These are phyloP conservation scores for Chloroclystis v-ata DNA, from an alignment of 2,888 invertebrate genomes.

Conservation along the genomic window DNA sequence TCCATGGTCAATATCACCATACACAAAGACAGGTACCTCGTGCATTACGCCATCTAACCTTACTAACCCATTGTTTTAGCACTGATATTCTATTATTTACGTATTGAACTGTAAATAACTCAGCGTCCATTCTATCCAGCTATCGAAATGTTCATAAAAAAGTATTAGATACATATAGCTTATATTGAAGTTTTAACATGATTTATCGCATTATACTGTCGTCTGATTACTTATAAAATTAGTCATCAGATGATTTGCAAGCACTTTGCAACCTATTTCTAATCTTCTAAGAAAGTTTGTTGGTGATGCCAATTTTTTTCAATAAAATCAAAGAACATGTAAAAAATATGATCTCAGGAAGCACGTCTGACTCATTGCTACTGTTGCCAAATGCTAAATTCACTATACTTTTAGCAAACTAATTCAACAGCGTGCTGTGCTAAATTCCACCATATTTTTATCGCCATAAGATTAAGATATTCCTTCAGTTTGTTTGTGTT, in stretches of 20 bases:
- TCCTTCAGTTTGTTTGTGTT: too few species aligned
- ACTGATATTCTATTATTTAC: slow-evolving; percentile 1
- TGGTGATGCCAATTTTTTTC: slow-evolving; percentile 36
- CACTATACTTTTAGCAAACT: neutral
- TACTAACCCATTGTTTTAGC: neutral
- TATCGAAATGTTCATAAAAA: too few species aligned
- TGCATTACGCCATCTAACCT: slow-evolving; percentile 2
- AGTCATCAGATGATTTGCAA: slow-evolving; percentile 13
- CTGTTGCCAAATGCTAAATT: slow-evolving; percentile 49
- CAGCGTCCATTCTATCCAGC: too few species aligned
- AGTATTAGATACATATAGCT: too few species aligned
- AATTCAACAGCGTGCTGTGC: too few species aligned
- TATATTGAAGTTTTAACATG: too few species aligned
- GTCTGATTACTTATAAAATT: too few species aligned
- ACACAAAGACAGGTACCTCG: neutral
- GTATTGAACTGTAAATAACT: neutral
- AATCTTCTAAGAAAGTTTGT: slow-evolving; percentile 3
- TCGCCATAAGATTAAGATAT: neutral
- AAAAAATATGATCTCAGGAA: slow-evolving; percentile 55
- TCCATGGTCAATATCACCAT: slow-evolving; percentile 6
- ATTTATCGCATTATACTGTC: too few species aligned
- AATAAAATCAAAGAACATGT: slow-evolving; percentile 27
- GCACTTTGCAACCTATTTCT: slow-evolving; percentile 2
- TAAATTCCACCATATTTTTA: neutral
- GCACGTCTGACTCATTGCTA: slow-evolving; percentile 62